Evolutionary conservation across 2,888 invertebrate genomes (phyloP), one percentile per base, ranked within the genome.

Genomic region (Argyresthia albistria): DNA sequence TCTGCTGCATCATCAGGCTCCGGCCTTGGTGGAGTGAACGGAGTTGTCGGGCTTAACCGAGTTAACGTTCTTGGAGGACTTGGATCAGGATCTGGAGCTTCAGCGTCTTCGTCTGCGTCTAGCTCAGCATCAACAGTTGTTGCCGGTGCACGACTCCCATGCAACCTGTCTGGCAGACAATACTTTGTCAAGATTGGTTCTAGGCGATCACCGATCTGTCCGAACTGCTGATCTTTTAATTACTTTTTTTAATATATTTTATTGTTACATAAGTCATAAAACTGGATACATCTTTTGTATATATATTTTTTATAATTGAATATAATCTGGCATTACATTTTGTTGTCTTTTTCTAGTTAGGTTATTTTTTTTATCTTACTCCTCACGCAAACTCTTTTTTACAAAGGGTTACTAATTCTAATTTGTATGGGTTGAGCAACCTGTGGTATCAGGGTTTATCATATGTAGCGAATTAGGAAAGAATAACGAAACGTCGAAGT

Each of bases 281-380:
- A 25, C 52, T 66, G 73, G 73, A 76, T 79, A 76, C 78, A 78
- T 80, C 72, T 75, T 76, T 67, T 16, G n/a, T 49, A 57, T 49
- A 57, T 4, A 25, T 25, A 25, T 4, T 25, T 56, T 51, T 57
- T 57, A 57, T 57, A 49, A 58, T 60, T 46, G 53, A 75, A 70
- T 76, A 79, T 68, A 70, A 62, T 58, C 56, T 62, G 60, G 76
- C 75, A 77, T 66, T 56, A 16, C 43, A 42, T 11, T 35, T 39
- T 46, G 10, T 39, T 43, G 35, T 46, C 52, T 60, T 60, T 57
- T 55, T 52, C 49, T 52, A 43, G 43, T 8, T 14, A 47, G 35
- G 35, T 1, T 12, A 47, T 47, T 35, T 12, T 35, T 47, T 25
- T 35, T 35, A 9, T 11, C 25, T 35, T 35, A n/a, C n/a, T n/a